A percentile compares a stretch with the other conserved stretches of the same genome.
phyloP scores from a whole-genome alignment of 1,140 invertebrate genomes.

The Cryptotermes secundus region DNA sequence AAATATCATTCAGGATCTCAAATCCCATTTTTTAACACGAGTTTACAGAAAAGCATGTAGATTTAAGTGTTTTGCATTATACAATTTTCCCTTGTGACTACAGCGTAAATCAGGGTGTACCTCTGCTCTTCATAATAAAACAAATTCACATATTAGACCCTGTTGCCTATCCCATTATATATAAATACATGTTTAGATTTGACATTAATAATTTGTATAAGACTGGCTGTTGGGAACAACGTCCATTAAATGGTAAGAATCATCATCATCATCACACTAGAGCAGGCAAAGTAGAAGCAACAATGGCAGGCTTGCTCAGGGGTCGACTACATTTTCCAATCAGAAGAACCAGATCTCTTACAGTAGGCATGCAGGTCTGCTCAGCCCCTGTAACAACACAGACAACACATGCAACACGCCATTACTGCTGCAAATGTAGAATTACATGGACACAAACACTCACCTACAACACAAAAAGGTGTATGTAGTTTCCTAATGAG shows the following conservation, averaged over 20 bases:
- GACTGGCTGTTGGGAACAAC: neutral
- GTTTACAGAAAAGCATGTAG: too few species aligned
- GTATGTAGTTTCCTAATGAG: too few species aligned
- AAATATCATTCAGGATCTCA: too few species aligned
- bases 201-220: too few species aligned
- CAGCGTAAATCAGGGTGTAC: too few species aligned
- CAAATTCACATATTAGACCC: too few species aligned
- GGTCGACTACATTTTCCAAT: slow-evolving; percentile 36
- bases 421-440: slow-evolving; percentile 37
- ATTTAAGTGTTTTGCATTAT: too few species aligned
- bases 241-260: neutral
- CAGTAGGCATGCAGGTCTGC: slow-evolving; percentile 55
- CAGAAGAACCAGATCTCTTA: slow-evolving; percentile 49
- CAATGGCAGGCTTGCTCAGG: slow-evolving; percentile 23
- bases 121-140: too few species aligned
- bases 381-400: slow-evolving; percentile 50
- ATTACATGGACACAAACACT: neutral
- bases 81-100: too few species aligned
- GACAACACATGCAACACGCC: slow-evolving; percentile 38
- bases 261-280: slow-evolving; percentile 31
- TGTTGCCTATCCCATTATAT: too few species aligned
- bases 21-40: too few species aligned
- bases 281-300: slow-evolving; percentile 30
- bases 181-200: too few species aligned
- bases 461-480: neutral